Conservation (phyloP, 2,113 vertebrate genomes). For the Parus major region DNA sequence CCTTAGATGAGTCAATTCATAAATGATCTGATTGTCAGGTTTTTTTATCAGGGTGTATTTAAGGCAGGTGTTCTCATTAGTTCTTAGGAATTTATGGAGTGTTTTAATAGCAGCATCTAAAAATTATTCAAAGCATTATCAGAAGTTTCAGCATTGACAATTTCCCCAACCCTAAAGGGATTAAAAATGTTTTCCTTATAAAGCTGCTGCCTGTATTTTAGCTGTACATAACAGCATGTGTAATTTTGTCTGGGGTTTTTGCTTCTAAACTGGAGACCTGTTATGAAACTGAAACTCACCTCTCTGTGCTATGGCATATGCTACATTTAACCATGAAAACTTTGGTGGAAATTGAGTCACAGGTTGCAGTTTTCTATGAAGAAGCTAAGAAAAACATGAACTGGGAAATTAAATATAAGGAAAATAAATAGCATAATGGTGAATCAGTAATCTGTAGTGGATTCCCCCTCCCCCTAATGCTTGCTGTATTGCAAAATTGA, state of each 20-base stretch:
- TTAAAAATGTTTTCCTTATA: background rate
- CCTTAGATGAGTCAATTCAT: background rate
- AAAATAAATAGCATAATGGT: background rate
- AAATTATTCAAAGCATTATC: background rate
- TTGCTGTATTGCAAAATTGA: background rate
- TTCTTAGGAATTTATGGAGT: background rate
- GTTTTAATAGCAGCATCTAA: background rate
- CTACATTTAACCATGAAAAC: background rate
- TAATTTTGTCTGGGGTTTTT: background rate
- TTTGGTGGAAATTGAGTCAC: background rate
- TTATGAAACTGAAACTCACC: background rate
- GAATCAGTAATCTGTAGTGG: background rate
- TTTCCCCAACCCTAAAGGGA: background rate
- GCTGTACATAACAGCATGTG: background rate
- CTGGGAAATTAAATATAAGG: background rate
- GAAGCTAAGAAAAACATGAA: background rate
- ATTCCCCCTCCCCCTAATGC: fast-evolving
- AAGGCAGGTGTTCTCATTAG: background rate
- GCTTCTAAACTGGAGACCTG: background rate
- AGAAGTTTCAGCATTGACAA: background rate
- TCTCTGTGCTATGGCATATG: background rate
- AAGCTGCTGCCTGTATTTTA: background rate
- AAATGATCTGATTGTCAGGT: background rate
- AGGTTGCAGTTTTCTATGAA: background rate
- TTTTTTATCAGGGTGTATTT: background rate